Percentiles rank a stretch among this genome's conserved stretches.
These are phyloP conservation scores for Epinephelus cyanopodus DNA, from an alignment of 2,113 vertebrate genomes.

Conservation along the genomic window DNA sequence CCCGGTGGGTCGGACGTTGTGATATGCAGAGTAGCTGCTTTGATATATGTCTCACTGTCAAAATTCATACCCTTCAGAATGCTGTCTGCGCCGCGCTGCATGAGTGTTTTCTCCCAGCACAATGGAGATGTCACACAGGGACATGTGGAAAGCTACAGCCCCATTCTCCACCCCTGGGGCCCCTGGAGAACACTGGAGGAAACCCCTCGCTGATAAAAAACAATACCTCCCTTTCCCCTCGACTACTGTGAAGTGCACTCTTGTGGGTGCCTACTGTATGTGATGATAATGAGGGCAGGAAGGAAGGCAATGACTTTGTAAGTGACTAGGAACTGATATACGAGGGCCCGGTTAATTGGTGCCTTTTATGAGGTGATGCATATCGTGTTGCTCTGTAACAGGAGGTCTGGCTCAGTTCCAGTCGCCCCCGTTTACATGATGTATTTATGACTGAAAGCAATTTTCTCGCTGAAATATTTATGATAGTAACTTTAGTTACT, in stretches of 20 bases:
- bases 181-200: constrained; percentile 68
- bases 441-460: constrained; percentile 78
- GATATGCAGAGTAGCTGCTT: constrained; percentile 66
- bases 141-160: constrained; percentile 60
- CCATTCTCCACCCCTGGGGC: constrained; percentile 54
- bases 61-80: constrained; percentile 56
- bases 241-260: constrained; percentile 57
- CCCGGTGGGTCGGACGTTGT: constrained; percentile 29
- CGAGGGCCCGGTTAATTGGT: constrained; percentile 72
- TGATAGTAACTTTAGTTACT: constrained; percentile 64
- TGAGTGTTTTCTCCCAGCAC: constrained; percentile 66
- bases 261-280: constrained; percentile 51
- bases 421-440: constrained; percentile 45
- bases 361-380: constrained; percentile 71
- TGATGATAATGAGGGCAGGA: constrained; percentile 70
- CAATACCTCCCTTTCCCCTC: constrained; percentile 60
- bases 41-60: constrained; percentile 76
- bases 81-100: constrained; percentile 47
- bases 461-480: constrained; percentile 81
- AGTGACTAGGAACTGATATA: constrained; percentile 77
- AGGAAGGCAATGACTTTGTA: constrained; percentile 74
- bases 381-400: constrained; percentile 52
- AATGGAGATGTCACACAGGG: constrained; percentile 75
- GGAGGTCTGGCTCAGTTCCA: constrained; percentile 58
- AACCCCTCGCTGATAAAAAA: constrained; percentile 64